Conservation (phyloP, 2,797 vertebrate species). For the Varecia variegata region DNA sequence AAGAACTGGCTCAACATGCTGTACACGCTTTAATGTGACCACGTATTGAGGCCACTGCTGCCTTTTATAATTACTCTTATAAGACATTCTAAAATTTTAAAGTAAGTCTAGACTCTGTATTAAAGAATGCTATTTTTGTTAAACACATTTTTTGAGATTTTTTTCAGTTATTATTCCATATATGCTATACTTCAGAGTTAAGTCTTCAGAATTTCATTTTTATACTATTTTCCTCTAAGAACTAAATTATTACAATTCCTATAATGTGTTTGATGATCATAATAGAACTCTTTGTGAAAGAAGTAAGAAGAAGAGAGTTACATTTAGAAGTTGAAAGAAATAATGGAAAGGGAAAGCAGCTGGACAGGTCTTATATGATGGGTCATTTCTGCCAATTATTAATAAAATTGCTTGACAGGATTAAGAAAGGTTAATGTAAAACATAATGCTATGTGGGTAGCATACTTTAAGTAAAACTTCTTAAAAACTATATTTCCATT, state of each 20-base stretch:
- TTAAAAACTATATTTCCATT: conserved; percentile 2
- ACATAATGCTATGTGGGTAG: neutral
- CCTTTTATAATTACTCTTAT: neutral
- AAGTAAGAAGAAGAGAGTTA: conserved; percentile 16
- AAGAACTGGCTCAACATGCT: neutral
- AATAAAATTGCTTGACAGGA: neutral
- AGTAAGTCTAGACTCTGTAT: conserved; percentile 16
- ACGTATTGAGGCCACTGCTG: neutral
- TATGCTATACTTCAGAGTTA: conserved; percentile 1
- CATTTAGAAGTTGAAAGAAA: conserved; percentile 44
- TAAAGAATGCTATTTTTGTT: conserved; percentile 33
- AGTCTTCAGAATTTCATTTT: conserved; percentile 11
- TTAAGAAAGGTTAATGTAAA: conserved; percentile 40
- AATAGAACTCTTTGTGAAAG: neutral
- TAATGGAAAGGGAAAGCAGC: conserved; percentile 30
- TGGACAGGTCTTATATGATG: neutral
- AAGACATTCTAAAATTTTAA: conserved; percentile 29
- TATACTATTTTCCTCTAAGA: neutral
- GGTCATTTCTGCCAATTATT: neutral
- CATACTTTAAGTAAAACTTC: neutral
- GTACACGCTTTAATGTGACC: neutral
- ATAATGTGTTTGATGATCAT: neutral
- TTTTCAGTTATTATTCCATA: conserved; percentile 41
- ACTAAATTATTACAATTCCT: neutral
- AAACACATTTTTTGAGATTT: conserved; percentile 8